Percentiles rank a stretch among this genome's conserved stretches.
These are phyloP conservation scores for Chelidonichthys spinosus DNA, from an alignment of 2,797 vertebrate species.

Conservation along the genomic window DNA sequence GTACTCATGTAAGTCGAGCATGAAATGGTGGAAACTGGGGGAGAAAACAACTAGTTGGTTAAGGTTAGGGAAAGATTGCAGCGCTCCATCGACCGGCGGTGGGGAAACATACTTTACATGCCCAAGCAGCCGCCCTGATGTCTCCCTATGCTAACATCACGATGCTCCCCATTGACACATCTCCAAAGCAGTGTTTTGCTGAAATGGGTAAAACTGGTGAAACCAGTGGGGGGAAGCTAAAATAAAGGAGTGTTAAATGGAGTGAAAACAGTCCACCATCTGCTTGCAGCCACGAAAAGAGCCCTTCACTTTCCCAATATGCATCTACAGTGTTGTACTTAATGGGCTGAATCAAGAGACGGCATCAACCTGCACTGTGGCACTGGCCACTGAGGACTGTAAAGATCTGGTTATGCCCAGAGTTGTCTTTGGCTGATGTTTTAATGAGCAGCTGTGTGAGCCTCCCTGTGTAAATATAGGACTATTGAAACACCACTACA, in stretches of 20 bases:
- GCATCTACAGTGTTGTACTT: slow-evolving; percentile 80
- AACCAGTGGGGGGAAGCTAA: slow-evolving; percentile 48
- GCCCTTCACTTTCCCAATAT: slow-evolving; percentile 52
- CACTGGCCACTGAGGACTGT: slow-evolving; percentile 63
- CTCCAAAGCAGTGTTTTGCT: slow-evolving; percentile 30
- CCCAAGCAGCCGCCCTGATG: background rate
- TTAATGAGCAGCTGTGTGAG: slow-evolving; percentile 47
- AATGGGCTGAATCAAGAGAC: slow-evolving; percentile 86
- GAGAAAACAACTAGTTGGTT: background rate
- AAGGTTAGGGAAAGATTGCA: background rate
- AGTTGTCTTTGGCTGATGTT: slow-evolving; percentile 48
- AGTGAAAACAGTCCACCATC: slow-evolving; percentile 78
- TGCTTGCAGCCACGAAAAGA: slow-evolving; percentile 66
- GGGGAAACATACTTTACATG: background rate
- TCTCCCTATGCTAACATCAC: background rate
- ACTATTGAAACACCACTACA: slow-evolving; percentile 14
- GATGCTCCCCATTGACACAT: slow-evolving; percentile 6
- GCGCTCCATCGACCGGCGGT: background rate
- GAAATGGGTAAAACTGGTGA: slow-evolving; percentile 43
- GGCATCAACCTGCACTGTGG: slow-evolving; percentile 80
- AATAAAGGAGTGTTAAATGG: slow-evolving; percentile 70
- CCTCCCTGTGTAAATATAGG: slow-evolving; percentile 34
- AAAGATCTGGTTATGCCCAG: slow-evolving; percentile 60
- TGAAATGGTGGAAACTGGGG: background rate
- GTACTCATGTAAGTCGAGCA: background rate